These are phyloP conservation scores for Aspidoscelis tigris DNA, from an alignment of 2,113 vertebrate species.

Conservation along the genomic window DNA sequence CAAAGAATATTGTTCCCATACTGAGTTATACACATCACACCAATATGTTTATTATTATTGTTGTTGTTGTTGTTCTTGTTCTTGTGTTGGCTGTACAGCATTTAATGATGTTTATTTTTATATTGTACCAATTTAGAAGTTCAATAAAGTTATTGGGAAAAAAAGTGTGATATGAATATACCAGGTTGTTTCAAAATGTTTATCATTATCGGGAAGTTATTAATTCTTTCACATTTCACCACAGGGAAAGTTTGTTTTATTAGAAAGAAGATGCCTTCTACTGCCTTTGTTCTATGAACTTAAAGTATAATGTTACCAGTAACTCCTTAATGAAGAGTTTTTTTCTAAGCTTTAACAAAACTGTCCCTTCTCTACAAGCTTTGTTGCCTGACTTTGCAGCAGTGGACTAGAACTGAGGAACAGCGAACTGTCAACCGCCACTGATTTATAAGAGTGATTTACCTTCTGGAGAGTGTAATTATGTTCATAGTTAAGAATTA, in stretches of 20 bases:
- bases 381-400: constrained; percentile 49
- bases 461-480: constrained; percentile 82
- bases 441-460: constrained; percentile 83
- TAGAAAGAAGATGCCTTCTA: background rate
- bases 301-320: background rate
- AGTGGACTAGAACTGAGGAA: constrained; percentile 44
- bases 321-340: constrained; percentile 14
- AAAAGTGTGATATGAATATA: background rate
- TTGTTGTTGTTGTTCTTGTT: no score
- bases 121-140: no score
- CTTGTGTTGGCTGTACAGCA: no score
- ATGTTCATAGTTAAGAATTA: constrained; percentile 84
- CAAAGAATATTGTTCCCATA: no score
- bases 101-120: no score
- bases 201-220: background rate
- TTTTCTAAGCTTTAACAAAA: constrained; percentile 22
- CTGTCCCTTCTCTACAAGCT: background rate
- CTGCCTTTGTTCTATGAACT: background rate
- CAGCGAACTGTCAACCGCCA: constrained; percentile 69
- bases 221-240: constrained; percentile 3
- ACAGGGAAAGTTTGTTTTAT: background rate
- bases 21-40: no score
- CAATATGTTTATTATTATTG: no score
- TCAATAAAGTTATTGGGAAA: no score
- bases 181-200: background rate